A percentile compares a stretch with the other conserved stretches of the same genome.
phyloP scores from a whole-genome alignment of 2,888 invertebrate species.

The Eupithecia exiguata region DNA sequence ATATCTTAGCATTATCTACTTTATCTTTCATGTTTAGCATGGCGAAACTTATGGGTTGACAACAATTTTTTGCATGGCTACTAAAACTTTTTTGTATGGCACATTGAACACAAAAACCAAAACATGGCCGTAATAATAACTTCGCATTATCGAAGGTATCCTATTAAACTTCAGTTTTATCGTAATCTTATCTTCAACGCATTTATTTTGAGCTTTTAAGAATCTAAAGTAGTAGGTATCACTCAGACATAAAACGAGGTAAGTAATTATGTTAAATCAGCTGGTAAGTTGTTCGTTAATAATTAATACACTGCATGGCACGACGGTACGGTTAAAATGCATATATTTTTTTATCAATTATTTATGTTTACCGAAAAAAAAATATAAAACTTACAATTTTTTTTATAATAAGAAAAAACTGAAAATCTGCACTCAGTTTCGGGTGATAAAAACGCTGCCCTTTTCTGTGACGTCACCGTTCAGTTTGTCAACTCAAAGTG shows the following conservation, averaged over 20 bases:
- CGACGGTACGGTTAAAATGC: background rate
- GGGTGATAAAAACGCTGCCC: too few species aligned
- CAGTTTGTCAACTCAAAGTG: too few species aligned
- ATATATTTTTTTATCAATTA: too few species aligned
- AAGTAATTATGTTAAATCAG: slow-evolving; percentile 1
- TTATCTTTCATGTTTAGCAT: background rate
- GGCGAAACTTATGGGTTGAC: background rate
- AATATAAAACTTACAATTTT: too few species aligned
- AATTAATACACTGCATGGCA: background rate
- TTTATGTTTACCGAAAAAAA: too few species aligned
- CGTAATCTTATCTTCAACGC: slow-evolving; percentile 39
- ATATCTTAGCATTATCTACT: background rate
- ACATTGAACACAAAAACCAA: background rate
- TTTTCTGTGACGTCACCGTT: too few species aligned
- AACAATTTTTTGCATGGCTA: background rate
- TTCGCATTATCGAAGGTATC: background rate
- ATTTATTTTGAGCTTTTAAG: slow-evolving; percentile 38
- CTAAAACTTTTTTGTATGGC: background rate
- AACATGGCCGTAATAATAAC: background rate
- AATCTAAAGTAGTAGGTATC: slow-evolving; percentile 26
- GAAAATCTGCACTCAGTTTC: too few species aligned
- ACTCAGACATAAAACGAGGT: slow-evolving; percentile 4
- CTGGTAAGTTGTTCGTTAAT: background rate
- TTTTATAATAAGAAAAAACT: too few species aligned
- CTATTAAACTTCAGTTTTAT: slow-evolving; percentile 35